A percentile compares a stretch with the other conserved stretches of the same genome.
These are phyloP conservation scores for Phoxinus phoxinus DNA, from an alignment of 2,113 vertebrate species.

Conservation along the genomic window DNA sequence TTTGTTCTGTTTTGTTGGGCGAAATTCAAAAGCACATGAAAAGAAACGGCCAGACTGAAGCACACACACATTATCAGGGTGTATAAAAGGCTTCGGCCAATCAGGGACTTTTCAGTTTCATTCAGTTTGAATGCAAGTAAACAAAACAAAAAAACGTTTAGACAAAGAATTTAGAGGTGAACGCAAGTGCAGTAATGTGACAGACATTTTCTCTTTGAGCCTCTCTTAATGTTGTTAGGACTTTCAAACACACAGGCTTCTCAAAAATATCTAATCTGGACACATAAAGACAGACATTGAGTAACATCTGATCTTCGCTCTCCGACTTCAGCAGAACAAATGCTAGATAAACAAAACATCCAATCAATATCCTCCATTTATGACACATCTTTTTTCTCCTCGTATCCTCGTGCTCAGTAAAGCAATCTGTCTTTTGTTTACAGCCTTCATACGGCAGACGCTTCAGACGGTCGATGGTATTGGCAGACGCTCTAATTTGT, in stretches of 20 bases:
- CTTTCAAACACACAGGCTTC: not conserved
- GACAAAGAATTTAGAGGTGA: not conserved
- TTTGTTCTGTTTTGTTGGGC: not conserved
- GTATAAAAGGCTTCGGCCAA: not conserved
- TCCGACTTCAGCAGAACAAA: not conserved
- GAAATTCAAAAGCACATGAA: slow-evolving; percentile 30
- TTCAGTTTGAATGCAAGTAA: not conserved
- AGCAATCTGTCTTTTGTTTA: slow-evolving; percentile 19
- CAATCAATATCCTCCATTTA: slow-evolving; percentile 3
- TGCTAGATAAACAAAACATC: not conserved
- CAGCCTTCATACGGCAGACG: not conserved
- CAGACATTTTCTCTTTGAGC: not conserved
- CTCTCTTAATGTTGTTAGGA: too few species aligned
- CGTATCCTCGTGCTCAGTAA: not conserved
- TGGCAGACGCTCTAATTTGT: slow-evolving; percentile 12
- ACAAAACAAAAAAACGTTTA: not conserved
- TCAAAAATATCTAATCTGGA: not conserved
- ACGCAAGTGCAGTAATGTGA: not conserved
- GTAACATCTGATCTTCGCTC: not conserved
- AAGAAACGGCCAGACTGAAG: not conserved
- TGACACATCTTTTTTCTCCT: not conserved
- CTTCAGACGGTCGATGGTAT: slow-evolving; percentile 5
- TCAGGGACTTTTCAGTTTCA: not conserved
- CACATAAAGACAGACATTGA: not conserved
- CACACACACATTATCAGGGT: not conserved